Evolutionary conservation across 2,797 vertebrate genomes (phyloP), one percentile per base, ranked within the genome.

Genomic region (Melanotaenia maccullochi): DNA sequence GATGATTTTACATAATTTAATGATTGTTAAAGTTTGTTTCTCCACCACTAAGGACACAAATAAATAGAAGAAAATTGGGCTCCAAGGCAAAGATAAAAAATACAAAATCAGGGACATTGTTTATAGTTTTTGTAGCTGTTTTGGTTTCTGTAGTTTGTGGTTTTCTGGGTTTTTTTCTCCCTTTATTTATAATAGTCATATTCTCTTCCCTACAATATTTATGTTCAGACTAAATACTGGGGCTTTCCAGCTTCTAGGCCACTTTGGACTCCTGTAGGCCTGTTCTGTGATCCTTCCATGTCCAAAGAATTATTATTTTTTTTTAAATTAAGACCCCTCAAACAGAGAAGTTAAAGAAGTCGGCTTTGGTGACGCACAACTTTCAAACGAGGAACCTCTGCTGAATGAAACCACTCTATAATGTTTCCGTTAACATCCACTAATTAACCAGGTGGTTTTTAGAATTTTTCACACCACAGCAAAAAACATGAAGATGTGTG

Each of bases 401-500:
- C 13, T 4, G 9, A 61, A 49, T 30, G 0, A 49, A 79, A 79
- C 68, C 35, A 0, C 68, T 13, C 38, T 11, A 36, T 38, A 47
- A 22, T 18, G 51, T 71, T 68, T 68, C 61, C 22, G 7, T 58
- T 60, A 57, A 35, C 55, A 35, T 61, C 35, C 14, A 1, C n/a
- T 54, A 33, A 30, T 59, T 56, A 60, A 56, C 64, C 68, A 51
- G 52, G 38, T 54, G 68, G 65, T 5, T 24, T 55, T 69, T 69
- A 76, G 25, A 49, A 58, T 68, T 61, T 55, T 61, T 9, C 3
- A 62, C 24, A 28, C 24, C 2, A 24, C 20, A 8, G 33, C 25
- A 9, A 52, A 76, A 51, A 47, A 54, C 35, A 35, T 22, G 2
- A 52, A 22, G 36, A 49, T 38, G 32, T 58, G 55, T 14, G 65